Percentiles rank a stretch among this genome's conserved stretches.
These are phyloP conservation scores for Ormyrus rosae DNA, from an alignment of 2,888 invertebrate species.

Conservation along the genomic window DNA sequence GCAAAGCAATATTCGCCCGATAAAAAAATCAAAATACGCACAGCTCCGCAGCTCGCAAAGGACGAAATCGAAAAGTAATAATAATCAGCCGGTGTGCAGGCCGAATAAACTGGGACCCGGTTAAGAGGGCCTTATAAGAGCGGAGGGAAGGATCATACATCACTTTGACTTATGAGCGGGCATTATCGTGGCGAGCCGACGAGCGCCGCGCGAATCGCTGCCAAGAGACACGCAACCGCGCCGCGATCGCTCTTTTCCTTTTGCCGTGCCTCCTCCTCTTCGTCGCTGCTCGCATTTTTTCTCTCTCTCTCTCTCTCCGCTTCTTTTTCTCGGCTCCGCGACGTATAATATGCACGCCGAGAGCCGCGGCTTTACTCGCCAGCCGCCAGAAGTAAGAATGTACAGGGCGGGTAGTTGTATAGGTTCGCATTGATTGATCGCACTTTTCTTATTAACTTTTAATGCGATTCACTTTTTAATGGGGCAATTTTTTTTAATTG, in stretches of 20 bases:
- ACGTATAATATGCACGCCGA: no score
- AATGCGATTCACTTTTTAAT: not conserved
- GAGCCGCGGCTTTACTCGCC: no score
- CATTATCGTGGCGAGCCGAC: conserved; percentile 63
- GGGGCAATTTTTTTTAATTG: not conserved
- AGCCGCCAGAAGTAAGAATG: no score
- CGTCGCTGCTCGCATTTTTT: no score
- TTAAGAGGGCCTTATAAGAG: conserved; percentile 62
- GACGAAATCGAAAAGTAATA: conserved; percentile 39
- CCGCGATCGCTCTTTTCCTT: no score
- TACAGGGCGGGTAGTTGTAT: no score
- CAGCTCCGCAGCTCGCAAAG: not conserved
- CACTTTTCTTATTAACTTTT: not conserved
- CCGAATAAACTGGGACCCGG: conserved; percentile 50
- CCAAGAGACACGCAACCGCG: conserved; percentile 24
- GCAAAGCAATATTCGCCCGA: no score
- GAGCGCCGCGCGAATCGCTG: conserved; percentile 31
- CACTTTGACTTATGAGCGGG: conserved; percentile 71
- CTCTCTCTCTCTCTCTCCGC: no score
- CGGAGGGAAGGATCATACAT: conserved; percentile 66
- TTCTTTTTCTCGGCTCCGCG: no score
- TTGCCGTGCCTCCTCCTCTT: no score
- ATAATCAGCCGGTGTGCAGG: conserved; percentile 15
- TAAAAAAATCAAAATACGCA: no score
- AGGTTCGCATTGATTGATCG: not conserved